Conservation (phyloP, 2,113 vertebrate species). For the Charina bottae region DNA sequence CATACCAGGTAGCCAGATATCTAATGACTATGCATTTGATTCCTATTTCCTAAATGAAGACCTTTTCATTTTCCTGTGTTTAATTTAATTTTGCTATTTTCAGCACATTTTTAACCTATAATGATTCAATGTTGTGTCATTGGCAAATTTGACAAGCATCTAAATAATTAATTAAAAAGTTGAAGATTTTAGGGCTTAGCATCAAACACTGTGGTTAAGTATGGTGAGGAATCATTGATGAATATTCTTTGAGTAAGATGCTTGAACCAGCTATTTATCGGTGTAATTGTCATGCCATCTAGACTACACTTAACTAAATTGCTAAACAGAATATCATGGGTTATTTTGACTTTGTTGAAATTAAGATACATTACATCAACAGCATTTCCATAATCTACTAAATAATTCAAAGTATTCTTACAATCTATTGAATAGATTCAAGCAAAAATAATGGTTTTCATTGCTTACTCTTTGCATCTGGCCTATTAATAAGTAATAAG, state of each 20-base stretch:
- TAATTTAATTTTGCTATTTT: neutral
- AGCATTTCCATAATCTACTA: neutral
- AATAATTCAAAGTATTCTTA: neutral
- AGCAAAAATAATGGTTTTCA: neutral
- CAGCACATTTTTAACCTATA: neutral
- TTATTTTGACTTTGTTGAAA: neutral
- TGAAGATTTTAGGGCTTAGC: neutral
- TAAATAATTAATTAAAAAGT: neutral
- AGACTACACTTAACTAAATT: neutral
- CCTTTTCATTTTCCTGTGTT: neutral
- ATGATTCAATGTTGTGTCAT: neutral
- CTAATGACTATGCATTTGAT: neutral
- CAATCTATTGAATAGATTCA: neutral
- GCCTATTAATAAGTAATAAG: neutral
- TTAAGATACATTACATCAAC: neutral
- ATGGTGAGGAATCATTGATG: neutral
- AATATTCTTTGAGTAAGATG: neutral
- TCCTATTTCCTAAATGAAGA: neutral
- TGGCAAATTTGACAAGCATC: neutral
- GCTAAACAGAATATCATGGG: neutral
- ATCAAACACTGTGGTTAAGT: neutral
- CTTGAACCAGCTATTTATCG: neutral
- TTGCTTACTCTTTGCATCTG: neutral
- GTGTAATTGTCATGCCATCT: neutral
- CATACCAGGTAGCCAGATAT: neutral